Conservation (phyloP, 2,797 vertebrate species). For the Denticeps clupeoides region DNA sequence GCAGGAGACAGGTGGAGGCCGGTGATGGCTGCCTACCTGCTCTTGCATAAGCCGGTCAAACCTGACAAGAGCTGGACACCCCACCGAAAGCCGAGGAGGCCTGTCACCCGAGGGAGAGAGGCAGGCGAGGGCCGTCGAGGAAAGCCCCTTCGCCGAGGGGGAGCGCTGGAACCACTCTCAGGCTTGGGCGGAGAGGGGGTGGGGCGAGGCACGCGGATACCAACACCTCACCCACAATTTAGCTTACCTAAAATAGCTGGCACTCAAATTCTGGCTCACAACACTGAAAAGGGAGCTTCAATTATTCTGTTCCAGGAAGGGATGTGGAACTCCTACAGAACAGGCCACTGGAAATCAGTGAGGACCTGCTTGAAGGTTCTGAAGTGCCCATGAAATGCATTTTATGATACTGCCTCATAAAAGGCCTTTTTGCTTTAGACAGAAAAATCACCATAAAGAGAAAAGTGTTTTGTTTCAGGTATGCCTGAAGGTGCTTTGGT, state of each 20-base stretch:
- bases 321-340: slow-evolving; percentile 7
- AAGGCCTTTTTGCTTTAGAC: too few relatives aligned
- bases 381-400: slow-evolving; percentile 39
- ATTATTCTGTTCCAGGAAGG: slow-evolving; percentile 2
- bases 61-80: slow-evolving; percentile 44
- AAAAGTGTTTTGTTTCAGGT: too few relatives aligned
- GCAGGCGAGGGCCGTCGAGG: slow-evolving; percentile 35
- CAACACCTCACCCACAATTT: slow-evolving; percentile 65
- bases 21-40: slow-evolving; percentile 48
- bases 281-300: slow-evolving; percentile 48
- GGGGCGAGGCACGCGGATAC: slow-evolving; percentile 56
- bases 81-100: slow-evolving; percentile 31
- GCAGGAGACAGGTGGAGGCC: slow-evolving; percentile 51
- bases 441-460: slow-evolving; percentile 9
- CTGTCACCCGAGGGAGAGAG: slow-evolving; percentile 46
- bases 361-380: slow-evolving; percentile 45
- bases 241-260: slow-evolving; percentile 56
- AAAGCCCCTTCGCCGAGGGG: slow-evolving; percentile 51
- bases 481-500: too few relatives aligned
- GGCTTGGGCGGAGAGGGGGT: slow-evolving; percentile 44
- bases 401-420: too few relatives aligned
- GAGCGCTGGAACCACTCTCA: slow-evolving; percentile 31
- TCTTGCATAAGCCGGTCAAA: slow-evolving; percentile 50
- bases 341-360: slow-evolving; percentile 50
- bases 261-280: slow-evolving; percentile 59